phyloP scores from a whole-genome alignment of 2,888 invertebrate species.

The Phytoseiulus persimilis region DNA sequence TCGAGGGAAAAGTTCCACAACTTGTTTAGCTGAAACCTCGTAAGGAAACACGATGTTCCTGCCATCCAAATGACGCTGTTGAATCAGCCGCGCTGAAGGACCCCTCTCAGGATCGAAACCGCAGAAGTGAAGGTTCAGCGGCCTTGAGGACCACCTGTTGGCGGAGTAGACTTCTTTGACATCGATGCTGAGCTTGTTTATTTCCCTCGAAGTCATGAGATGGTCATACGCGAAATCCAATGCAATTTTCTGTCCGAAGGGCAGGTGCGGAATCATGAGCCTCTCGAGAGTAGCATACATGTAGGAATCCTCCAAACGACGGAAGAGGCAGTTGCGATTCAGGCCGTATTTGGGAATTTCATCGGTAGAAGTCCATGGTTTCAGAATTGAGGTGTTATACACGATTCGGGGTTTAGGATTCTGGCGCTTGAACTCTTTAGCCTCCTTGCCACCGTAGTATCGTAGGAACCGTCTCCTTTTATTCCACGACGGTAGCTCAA shows the following conservation, averaged over 20 bases:
- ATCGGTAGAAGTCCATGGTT: neutral
- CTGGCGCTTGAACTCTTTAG: neutral
- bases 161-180: neutral
- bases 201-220: neutral
- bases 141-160: neutral
- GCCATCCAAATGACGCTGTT: neutral
- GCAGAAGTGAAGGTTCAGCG: constrained; percentile 8
- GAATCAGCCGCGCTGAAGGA: neutral
- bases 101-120: neutral
- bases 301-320: neutral
- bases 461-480: neutral
- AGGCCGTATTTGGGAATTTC: neutral
- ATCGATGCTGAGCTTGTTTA: neutral
- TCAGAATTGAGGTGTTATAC: neutral
- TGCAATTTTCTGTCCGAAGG: neutral
- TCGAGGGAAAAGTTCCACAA: neutral
- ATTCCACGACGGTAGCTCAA: neutral
- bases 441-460: neutral
- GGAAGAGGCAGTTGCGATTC: neutral
- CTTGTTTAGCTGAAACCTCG: neutral
- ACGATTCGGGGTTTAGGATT: neutral
- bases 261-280: neutral
- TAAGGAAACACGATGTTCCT: neutral
- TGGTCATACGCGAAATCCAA: neutral
- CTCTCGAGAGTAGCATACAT: neutral